A percentile compares a stretch with the other conserved stretches of the same genome.
These are phyloP conservation scores for Biston betularia DNA, from an alignment of 2,888 invertebrate genomes.

Conservation along the genomic window DNA sequence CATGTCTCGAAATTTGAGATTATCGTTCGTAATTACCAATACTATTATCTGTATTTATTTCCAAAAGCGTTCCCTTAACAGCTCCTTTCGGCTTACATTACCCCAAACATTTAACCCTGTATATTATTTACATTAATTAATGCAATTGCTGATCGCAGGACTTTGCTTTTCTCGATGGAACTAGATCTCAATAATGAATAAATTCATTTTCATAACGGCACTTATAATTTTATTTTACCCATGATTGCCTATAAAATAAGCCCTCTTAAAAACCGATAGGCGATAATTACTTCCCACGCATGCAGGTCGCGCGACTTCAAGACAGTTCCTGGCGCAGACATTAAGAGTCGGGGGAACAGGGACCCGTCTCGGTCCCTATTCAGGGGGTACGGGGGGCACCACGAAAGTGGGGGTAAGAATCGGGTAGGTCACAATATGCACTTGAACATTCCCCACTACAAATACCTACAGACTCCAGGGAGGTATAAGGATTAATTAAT, in stretches of 20 bases:
- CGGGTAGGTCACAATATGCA: constrained; percentile 83
- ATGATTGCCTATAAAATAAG: constrained; percentile 15
- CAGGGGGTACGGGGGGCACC: constrained; percentile 1
- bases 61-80: too few species aligned
- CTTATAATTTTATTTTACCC: background rate
- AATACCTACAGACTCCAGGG: constrained; percentile 75
- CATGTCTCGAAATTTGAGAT: too few species aligned
- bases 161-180: too few species aligned
- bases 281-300: constrained; percentile 46
- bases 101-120: too few species aligned
- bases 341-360: constrained; percentile 69
- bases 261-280: constrained; percentile 37
- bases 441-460: constrained; percentile 78
- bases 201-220: background rate
- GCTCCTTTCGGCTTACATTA: too few species aligned
- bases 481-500: constrained; percentile 66
- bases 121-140: too few species aligned
- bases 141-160: too few species aligned
- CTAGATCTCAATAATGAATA: too few species aligned
- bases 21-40: too few species aligned
- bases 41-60: too few species aligned
- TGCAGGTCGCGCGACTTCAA: constrained; percentile 62
- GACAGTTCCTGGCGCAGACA: constrained; percentile 78
- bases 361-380: background rate
- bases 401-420: constrained; percentile 60